Percentiles rank a stretch among this genome's conserved stretches.
Evolutionary conservation across 2,113 vertebrate genomes (phyloP).

Genomic region (Emberiza fucata): DNA sequence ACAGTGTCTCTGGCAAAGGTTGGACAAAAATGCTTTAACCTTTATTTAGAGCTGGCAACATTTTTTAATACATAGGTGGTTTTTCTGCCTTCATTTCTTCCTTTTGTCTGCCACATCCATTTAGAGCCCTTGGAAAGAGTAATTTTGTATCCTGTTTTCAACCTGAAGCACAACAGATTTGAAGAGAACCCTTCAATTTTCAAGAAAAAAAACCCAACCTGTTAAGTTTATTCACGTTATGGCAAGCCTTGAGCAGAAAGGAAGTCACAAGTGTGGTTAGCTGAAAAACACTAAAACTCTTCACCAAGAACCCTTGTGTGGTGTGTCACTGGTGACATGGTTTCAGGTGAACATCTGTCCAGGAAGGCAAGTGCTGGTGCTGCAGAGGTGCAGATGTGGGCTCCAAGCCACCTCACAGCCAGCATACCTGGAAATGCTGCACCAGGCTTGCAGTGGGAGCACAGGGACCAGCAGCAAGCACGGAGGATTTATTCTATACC

Average conservation of each 20-base stretch:
- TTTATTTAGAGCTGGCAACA: accelerated
- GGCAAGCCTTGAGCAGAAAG: background rate
- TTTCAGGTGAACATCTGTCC: background rate
- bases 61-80: background rate
- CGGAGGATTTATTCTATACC: background rate
- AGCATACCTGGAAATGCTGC: background rate
- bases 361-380: background rate
- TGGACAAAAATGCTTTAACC: background rate
- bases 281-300: background rate
- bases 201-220: background rate
- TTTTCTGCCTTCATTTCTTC: background rate
- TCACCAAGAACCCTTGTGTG: background rate
- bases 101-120: background rate
- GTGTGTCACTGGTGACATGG: background rate
- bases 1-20: background rate
- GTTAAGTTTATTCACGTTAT: background rate
- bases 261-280: background rate
- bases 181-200: background rate
- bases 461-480: background rate
- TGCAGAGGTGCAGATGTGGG: background rate
- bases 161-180: no score
- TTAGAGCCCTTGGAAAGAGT: background rate
- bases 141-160: background rate
- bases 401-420: background rate
- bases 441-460: background rate